Evolutionary conservation across 2,113 vertebrate genomes (phyloP), one percentile per base, ranked within the genome.

Genomic region (Galbula dea): DNA sequence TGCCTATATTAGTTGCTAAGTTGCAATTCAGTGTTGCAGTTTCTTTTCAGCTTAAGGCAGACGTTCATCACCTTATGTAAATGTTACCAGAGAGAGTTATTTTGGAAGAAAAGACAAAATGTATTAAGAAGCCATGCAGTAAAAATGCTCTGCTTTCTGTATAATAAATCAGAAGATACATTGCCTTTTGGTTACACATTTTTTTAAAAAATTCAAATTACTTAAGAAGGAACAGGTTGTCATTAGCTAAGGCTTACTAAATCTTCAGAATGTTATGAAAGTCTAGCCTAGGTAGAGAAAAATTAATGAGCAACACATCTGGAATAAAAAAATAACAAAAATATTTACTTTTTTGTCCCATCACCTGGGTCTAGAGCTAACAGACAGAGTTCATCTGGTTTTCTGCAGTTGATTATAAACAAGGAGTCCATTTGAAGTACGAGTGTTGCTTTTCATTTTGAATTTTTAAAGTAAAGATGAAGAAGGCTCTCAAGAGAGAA

Each of bases 381-480:
- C 22, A 63, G 30, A 15, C 34, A 37, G 21, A 36, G 5, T 52
- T 89, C 6, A 17, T 41, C 34, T 63, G 63, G 84, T 86, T 89
- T 84, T 11, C 39, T 75, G 30, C 34, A 19, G 18, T 7, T 9
- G 2, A 2, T 90, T 67, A 48, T 82, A 72, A 91, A n/a, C 39
- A 63, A 77, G 32, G 29, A 75, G n/a, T 61, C 52, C 49, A 68
- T 78, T 75, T 84, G 85, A 82, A 86, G 74, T 37, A 89, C 46
- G 26, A 78, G 15, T 26, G 26, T 43, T 86, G 26, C 41, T 86
- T 90, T 86, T 66, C 43, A 26, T 43, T 89, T 88, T 91, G 78
- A 88, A 69, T 86, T 93, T 96, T 95, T 86, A 74, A 95, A 93
- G n/a, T 78, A 43, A 91, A 93, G 65, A 73, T 67, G 63, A 89